These are phyloP conservation scores for Triplophysa siluroides DNA, from an alignment of 2,113 vertebrate genomes.

Conservation along the genomic window DNA sequence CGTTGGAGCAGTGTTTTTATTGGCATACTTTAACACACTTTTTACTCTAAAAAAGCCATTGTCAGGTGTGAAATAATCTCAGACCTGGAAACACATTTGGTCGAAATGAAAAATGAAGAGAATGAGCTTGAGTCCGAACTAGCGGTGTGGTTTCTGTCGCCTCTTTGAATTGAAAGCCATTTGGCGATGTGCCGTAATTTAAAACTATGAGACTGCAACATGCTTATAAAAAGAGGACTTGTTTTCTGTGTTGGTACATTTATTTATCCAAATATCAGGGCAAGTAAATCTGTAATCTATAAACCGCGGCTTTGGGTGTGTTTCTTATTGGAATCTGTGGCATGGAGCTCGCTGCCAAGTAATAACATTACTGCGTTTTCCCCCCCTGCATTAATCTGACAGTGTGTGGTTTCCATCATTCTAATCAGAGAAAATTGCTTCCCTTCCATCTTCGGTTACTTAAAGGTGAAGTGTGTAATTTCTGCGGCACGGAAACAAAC, in stretches of 20 bases:
- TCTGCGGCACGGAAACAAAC: too few species aligned
- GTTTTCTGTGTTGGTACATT: neutral
- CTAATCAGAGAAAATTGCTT: constrained; percentile 38
- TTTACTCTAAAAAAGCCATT: neutral
- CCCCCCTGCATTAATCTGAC: constrained; percentile 29
- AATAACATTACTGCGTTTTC: constrained; percentile 24
- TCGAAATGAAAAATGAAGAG: constrained; percentile 2
- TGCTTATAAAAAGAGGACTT: neutral
- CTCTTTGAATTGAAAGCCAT: constrained; percentile 9
- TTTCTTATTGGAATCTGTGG: constrained; percentile 19
- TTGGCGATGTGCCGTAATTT: neutral
- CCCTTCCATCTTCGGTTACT: constrained; percentile 25
- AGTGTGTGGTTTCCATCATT: constrained; percentile 42
- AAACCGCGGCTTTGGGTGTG: neutral
- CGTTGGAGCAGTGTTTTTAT: neutral
- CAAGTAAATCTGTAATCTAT: neutral
- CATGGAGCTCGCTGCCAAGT: constrained; percentile 15
- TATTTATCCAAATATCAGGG: neutral
- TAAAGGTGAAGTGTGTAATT: neutral
- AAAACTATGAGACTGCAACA: neutral
- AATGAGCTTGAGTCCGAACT: neutral
- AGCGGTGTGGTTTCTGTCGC: neutral
- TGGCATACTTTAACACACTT: neutral
- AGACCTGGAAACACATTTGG: neutral
- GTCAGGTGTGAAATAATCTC: neutral